Conservation (phyloP, 2,797 vertebrate species). For the Poeciliopsis presidionis region DNA sequence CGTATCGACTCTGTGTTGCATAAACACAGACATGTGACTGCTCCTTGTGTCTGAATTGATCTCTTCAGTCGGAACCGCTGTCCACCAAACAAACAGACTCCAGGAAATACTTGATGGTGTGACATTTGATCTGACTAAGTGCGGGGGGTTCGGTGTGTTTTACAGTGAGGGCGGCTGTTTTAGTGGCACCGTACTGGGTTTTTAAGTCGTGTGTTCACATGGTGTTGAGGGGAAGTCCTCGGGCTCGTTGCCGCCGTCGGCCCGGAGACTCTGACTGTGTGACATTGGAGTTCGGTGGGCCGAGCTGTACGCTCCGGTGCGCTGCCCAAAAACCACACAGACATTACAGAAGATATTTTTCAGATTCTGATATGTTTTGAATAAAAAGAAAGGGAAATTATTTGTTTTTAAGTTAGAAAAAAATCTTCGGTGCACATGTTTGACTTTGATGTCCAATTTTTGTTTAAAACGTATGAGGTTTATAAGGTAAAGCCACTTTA, state of each 20-base stretch:
- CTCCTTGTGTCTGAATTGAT: slow-evolving; percentile 25
- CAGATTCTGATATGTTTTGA: neutral
- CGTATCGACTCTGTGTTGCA: slow-evolving; percentile 23
- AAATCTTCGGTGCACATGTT: neutral
- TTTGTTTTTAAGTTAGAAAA: neutral
- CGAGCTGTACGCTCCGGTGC: neutral
- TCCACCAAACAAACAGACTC: slow-evolving; percentile 25
- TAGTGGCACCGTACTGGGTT: slow-evolving; percentile 3
- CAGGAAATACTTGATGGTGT: slow-evolving; percentile 44
- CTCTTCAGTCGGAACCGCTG: slow-evolving; percentile 18
- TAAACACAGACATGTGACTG: slow-evolving; percentile 29
- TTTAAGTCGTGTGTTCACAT: slow-evolving; percentile 40
- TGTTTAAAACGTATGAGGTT: neutral
- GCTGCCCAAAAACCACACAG: neutral
- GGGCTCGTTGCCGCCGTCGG: slow-evolving; percentile 32
- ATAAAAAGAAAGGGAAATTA: neutral
- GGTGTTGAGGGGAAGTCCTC: slow-evolving; percentile 29
- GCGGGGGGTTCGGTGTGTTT: slow-evolving; percentile 22
- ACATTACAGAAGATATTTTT: neutral
- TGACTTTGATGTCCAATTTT: neutral
- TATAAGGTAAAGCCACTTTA: neutral
- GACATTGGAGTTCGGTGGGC: slow-evolving; percentile 8
- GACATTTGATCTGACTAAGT: slow-evolving; percentile 39
- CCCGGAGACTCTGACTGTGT: slow-evolving; percentile 4
- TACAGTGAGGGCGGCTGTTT: slow-evolving; percentile 5